A percentile compares a stretch with the other conserved stretches of the same genome.
Evolutionary conservation across 2,797 vertebrate genomes (phyloP).

Genomic region (Tapera naevia): DNA sequence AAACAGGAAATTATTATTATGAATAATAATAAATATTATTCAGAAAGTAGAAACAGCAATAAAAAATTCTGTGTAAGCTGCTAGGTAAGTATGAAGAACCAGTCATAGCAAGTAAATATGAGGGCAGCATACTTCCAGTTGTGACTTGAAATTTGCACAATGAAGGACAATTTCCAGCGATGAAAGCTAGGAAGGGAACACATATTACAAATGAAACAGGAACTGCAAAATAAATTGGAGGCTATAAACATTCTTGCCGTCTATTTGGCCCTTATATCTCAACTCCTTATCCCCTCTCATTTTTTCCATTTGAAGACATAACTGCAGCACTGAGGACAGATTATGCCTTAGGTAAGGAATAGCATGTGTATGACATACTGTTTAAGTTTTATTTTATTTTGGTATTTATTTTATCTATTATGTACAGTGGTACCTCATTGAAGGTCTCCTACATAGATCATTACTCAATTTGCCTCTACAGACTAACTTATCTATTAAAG

Average conservation of each 20-base stretch:
- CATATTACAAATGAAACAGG: not conserved
- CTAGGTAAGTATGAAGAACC: not conserved
- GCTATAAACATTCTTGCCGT: not conserved
- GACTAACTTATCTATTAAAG: conserved; percentile 71
- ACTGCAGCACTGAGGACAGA: not conserved
- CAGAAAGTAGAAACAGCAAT: not conserved
- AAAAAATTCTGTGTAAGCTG: not conserved
- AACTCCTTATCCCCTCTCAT: not conserved
- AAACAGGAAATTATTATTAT: not conserved
- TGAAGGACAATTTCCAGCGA: not conserved
- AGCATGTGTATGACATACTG: not conserved
- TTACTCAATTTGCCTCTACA: conserved; percentile 22
- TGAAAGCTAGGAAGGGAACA: not conserved
- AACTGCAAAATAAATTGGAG: not conserved
- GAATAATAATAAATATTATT: not conserved
- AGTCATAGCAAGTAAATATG: not conserved
- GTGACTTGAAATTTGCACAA: not conserved
- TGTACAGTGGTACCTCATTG: not conserved
- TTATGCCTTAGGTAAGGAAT: not conserved
- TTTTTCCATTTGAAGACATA: not conserved
- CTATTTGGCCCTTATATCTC: not conserved
- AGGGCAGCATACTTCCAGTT: not conserved
- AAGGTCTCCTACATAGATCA: conserved; percentile 15
- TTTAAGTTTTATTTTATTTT: not conserved
- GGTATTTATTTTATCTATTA: not conserved